phyloP scores from a whole-genome alignment of 2,797 vertebrate genomes.

The Karalla daura region DNA sequence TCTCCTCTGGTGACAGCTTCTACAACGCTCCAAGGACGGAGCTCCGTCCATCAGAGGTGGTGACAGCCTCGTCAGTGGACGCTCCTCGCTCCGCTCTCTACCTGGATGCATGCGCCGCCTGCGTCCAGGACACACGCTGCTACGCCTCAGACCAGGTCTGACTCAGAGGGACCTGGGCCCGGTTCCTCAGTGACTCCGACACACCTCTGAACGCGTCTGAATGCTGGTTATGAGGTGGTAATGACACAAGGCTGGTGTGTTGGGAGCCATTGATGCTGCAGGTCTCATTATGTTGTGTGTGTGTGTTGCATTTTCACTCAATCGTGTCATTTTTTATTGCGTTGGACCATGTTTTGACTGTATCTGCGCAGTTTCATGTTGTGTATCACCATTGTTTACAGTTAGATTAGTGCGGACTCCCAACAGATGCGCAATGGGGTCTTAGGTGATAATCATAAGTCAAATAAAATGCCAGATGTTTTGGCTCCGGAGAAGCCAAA shows the following conservation, averaged over 20 bases:
- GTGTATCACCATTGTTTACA: background rate
- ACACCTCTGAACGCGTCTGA: no score
- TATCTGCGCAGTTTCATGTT: background rate
- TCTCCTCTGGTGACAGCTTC: conserved; percentile 34
- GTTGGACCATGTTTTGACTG: background rate
- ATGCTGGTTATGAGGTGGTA: background rate
- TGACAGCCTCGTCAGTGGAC: conserved; percentile 49
- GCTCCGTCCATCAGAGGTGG: conserved; percentile 48
- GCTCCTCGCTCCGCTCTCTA: conserved; percentile 3
- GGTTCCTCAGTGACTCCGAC: no score
- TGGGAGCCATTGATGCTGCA: background rate
- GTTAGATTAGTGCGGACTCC: background rate
- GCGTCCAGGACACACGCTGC: no score
- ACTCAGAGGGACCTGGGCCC: no score
- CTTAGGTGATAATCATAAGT: background rate
- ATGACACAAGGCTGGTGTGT: background rate
- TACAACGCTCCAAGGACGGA: conserved; percentile 32
- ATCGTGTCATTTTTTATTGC: background rate
- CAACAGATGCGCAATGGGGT: background rate
- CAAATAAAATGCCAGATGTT: background rate
- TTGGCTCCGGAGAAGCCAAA: no score
- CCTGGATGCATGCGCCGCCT: no score
- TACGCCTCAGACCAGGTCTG: no score
- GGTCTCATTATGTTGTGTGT: background rate
- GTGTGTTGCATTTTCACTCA: background rate